Evolutionary conservation across 1,140 invertebrate genomes (phyloP).

Genomic region (Papilio polyxenes): DNA sequence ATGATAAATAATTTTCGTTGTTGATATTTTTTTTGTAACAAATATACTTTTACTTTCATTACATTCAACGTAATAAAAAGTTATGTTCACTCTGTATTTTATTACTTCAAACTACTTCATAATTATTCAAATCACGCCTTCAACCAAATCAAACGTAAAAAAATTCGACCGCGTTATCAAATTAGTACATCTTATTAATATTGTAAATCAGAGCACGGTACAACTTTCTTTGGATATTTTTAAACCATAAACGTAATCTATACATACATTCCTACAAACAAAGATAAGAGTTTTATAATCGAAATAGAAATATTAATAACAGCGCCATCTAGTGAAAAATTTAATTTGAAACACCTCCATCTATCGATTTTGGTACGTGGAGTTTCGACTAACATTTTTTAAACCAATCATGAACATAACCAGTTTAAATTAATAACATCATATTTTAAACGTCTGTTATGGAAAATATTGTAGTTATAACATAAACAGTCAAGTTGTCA

Average conservation of each 20-base stretch:
- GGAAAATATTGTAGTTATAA: not conserved
- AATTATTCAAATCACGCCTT: not conserved
- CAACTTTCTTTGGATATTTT: slow-evolving; percentile 18
- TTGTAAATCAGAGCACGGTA: slow-evolving; percentile 5
- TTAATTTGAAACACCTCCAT: not conserved
- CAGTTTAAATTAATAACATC: not conserved
- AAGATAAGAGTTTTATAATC: not conserved
- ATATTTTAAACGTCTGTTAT: not conserved
- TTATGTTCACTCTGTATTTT: not conserved
- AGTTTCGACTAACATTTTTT: not conserved
- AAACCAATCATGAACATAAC: not conserved
- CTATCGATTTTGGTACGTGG: not conserved
- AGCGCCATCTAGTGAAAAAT: not conserved
- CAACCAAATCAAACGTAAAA: slow-evolving; percentile 5
- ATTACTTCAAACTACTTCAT: not conserved
- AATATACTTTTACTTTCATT: not conserved
- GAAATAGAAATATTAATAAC: not conserved
- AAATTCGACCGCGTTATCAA: slow-evolving; percentile 4
- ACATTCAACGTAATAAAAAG: not conserved
- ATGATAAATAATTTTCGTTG: too few species aligned
- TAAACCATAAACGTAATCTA: not conserved
- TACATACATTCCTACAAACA: too few species aligned
- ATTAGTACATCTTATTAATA: slow-evolving; percentile 1
- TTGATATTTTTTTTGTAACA: not conserved
- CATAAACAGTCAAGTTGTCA: slow-evolving; percentile 1